Conservation (phyloP, 1,140 invertebrate species). For the Drosophila mojavensis region DNA sequence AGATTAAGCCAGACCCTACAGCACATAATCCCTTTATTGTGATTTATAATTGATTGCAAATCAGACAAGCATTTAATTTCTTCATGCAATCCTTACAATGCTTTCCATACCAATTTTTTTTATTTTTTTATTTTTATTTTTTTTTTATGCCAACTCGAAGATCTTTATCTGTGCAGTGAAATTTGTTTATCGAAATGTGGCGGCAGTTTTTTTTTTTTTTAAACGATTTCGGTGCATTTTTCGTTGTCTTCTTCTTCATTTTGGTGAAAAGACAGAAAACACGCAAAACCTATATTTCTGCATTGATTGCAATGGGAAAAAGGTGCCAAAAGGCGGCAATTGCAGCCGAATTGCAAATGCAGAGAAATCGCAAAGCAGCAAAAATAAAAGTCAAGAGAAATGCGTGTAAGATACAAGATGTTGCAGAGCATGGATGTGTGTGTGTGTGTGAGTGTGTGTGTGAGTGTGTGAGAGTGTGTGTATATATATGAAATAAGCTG, state of each 20-base stretch:
- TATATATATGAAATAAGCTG: conserved; percentile 61
- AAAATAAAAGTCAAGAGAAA: conserved; percentile 25
- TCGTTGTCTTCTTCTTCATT: too few species aligned
- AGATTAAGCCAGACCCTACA: not conserved
- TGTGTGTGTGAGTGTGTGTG: not conserved
- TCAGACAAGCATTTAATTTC: not conserved
- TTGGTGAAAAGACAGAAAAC: not conserved
- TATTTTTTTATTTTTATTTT: too few species aligned
- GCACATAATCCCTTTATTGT: too few species aligned
- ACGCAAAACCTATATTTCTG: conserved; percentile 5
- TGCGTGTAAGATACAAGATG: conserved; percentile 26
- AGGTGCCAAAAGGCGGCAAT: conserved; percentile 67
- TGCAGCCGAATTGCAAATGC: conserved; percentile 62
- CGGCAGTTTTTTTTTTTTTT: conserved; percentile 24
- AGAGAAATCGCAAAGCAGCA: conserved; percentile 63
- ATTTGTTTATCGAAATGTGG: conserved; percentile 5
- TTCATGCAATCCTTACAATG: not conserved
- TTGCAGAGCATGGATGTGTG: not conserved
- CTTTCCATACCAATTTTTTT: not conserved
- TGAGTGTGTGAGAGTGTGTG: conserved; percentile 2
- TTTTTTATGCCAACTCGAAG: not conserved
- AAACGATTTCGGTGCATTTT: conserved; percentile 10
- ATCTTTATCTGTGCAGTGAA: conserved; percentile 11
- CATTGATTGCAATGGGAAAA: conserved; percentile 21
- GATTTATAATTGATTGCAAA: too few species aligned